Conservation (phyloP, 2,888 invertebrate species). For the Caenorhabditis macrosperma region DNA sequence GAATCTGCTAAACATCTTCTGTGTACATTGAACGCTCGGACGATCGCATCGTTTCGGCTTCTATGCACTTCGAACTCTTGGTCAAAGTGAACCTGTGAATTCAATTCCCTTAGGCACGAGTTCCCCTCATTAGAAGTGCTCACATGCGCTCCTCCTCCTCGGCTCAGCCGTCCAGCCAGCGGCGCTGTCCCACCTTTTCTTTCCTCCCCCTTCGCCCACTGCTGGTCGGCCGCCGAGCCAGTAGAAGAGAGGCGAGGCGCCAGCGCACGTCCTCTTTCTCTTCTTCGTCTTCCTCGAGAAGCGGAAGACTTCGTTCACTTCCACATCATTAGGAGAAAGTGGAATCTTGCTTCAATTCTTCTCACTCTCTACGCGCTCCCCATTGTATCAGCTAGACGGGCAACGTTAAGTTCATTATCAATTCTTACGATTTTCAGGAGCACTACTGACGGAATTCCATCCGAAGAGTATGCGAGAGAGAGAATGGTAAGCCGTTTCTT, state of each 20-base stretch:
- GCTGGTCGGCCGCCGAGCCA: background rate
- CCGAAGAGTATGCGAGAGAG: background rate
- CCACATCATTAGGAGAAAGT: background rate
- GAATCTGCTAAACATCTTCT: too few relatives aligned
- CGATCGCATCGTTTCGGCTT: too few relatives aligned
- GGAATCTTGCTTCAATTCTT: background rate
- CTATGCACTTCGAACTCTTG: too few relatives aligned
- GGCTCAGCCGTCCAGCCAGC: background rate
- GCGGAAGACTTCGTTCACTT: background rate
- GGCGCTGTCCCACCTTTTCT: conserved; percentile 5
- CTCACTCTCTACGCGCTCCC: background rate
- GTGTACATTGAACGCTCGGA: too few relatives aligned
- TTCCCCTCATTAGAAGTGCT: background rate
- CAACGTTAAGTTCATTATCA: too few relatives aligned
- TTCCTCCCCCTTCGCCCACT: background rate
- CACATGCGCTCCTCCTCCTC: background rate
- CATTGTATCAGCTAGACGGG: background rate
- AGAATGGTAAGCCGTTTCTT: background rate
- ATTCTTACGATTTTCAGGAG: background rate
- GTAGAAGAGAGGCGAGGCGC: conserved; percentile 11
- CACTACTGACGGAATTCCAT: background rate
- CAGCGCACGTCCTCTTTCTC: conserved; percentile 3
- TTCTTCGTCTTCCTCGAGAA: background rate
- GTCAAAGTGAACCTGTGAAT: too few relatives aligned
- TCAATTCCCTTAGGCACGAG: too few relatives aligned